Evolutionary conservation across 2,797 vertebrate species (phyloP).

Genomic region (Aselliscus stoliczkanus): DNA sequence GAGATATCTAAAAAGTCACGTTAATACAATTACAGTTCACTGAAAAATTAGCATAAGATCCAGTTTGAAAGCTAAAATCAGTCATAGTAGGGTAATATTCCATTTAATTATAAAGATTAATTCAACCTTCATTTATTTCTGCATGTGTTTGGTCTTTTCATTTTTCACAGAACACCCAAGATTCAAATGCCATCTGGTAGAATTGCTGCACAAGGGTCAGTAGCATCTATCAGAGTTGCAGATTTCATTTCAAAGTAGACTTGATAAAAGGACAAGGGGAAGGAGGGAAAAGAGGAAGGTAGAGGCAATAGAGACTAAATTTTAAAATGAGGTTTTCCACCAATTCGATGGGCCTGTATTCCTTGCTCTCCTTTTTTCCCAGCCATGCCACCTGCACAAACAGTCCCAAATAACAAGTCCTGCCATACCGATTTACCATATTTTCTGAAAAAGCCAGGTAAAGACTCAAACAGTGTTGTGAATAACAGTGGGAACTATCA

Average conservation of each 20-base stretch:
- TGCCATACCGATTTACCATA: not conserved
- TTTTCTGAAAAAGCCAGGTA: constrained; percentile 36
- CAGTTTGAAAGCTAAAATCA: constrained; percentile 80
- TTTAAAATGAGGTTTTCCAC: constrained; percentile 11
- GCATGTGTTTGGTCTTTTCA: constrained; percentile 73
- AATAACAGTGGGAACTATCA: constrained; percentile 15
- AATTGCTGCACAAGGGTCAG: constrained; percentile 64
- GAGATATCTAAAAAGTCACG: constrained; percentile 71
- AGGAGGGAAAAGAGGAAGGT: not conserved
- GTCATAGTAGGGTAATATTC: constrained; percentile 78
- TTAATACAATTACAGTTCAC: constrained; percentile 79
- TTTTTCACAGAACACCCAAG: constrained; percentile 79
- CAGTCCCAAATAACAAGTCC: not conserved
- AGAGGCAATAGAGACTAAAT: not conserved
- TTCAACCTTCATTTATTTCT: constrained; percentile 78
- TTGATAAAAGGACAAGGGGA: constrained; percentile 52
- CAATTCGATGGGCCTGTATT: not conserved
- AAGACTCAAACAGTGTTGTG: not conserved
- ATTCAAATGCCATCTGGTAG: constrained; percentile 80
- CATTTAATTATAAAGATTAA: constrained; percentile 86
- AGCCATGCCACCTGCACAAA: not conserved
- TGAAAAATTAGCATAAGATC: constrained; percentile 82
- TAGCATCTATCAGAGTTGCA: constrained; percentile 66
- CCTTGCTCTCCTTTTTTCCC: not conserved
- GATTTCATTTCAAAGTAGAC: constrained; percentile 45